phyloP scores from a whole-genome alignment of 2,888 invertebrate genomes.

The Congeria kusceri region DNA sequence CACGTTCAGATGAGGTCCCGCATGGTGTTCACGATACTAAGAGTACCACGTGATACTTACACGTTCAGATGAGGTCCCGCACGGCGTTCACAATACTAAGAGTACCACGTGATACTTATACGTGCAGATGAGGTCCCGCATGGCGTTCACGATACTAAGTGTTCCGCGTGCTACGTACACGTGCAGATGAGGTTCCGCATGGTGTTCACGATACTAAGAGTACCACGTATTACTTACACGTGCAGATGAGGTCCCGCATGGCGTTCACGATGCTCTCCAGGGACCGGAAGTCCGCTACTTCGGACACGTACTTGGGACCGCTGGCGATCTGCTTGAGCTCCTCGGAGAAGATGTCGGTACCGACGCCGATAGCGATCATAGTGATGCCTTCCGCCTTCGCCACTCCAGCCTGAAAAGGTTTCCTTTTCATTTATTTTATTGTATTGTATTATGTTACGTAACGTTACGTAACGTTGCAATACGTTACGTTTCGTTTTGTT shows the following conservation, averaged over 20 bases:
- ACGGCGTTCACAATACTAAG: too few relatives aligned
- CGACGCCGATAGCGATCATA: constrained; percentile 73
- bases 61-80: too few relatives aligned
- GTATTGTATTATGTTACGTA: too few relatives aligned
- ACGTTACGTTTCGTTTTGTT: too few relatives aligned
- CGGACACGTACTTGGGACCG: constrained; percentile 45
- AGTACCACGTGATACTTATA: too few relatives aligned
- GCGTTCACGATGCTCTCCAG: constrained; percentile 53
- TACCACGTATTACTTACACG: constrained; percentile 43
- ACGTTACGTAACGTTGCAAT: too few relatives aligned
- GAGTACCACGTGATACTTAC: too few relatives aligned
- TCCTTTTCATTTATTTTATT: too few relatives aligned
- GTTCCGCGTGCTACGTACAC: too few relatives aligned
- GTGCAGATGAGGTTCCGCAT: too few relatives aligned
- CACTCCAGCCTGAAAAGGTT: constrained; percentile 62
- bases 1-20: constrained; percentile 62
- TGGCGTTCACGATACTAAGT: too few relatives aligned
- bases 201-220: neutral
- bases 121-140: too few relatives aligned
- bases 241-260: constrained; percentile 60
- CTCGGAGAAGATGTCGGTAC: constrained; percentile 67
- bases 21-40: constrained; percentile 53
- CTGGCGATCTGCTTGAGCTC: constrained; percentile 70
- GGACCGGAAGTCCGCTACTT: constrained; percentile 53
- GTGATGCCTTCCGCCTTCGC: constrained; percentile 68